Base-by-base conservation (phyloP, 2,113 vertebrate species). In the Sclerurus mexicanus region DNA sequence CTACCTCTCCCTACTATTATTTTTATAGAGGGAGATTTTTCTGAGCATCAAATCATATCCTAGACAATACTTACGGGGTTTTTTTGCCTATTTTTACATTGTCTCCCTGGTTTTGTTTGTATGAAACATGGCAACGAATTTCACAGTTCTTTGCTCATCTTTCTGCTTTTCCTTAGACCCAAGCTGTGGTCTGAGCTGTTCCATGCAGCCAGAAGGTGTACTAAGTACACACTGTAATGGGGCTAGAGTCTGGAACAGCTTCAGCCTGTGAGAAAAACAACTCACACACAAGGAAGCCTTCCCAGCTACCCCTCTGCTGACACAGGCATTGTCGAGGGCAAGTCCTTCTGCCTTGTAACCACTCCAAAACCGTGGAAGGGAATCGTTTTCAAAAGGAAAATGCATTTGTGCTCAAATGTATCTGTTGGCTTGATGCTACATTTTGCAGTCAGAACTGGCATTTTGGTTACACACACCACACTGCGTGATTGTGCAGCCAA, bases 381-480 rank as follows among this genome's bases (percentile, higher is more conserved):
- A 66, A 1, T n/a, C 0, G 8, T 58, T 66, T 84, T 56, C 18
- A 56, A 7, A 39, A 60, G 50, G 35, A 80, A 58, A 87, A 39
- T 28, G 37, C 4, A 13, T 19, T 63, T 60, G 49, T 4, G 5
- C 44, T 68, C 76, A 47, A 16, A 35, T 0, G 0, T 6, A 10
- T 31, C 44, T 23, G 0, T 63, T 67, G 63, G 27, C 35, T 58
- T 35, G 62, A 40, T 27, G 75, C 52, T 59, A 3, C 12, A 2
- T 42, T 62, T 35, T 64, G 58, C 39, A 27, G 37, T 49, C 33
- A 35, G 8, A 31, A n/a, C 11, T 37, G 12, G 44, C 44, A 19
- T 3, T 69, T 40, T n/a, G 63, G 63, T 40, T 46, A 8, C 39
- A 53, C 12, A 39, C 33, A 40, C 11, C 21, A 31, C 20, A 9